phyloP scores from a whole-genome alignment of 2,888 invertebrate species.

The Andrena dorsata region DNA sequence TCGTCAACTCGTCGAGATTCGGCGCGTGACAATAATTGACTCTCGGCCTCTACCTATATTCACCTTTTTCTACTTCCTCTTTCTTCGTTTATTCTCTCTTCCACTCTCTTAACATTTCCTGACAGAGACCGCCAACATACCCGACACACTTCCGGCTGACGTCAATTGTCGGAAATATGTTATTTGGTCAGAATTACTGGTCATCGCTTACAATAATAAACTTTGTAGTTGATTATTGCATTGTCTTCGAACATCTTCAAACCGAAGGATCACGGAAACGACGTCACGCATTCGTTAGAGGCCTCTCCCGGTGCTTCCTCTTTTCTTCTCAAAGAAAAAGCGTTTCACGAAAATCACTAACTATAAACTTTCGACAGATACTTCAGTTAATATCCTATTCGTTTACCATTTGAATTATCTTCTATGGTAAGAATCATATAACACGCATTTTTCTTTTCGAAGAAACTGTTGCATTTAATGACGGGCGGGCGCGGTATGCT shows the following conservation, averaged over 20 bases:
- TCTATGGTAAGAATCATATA: neutral
- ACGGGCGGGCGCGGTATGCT: neutral
- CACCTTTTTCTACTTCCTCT: neutral
- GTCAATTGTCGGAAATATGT: conserved; percentile 46
- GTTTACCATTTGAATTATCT: neutral
- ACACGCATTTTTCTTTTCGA: conserved; percentile 3
- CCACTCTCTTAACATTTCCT: conserved; percentile 41
- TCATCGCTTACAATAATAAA: conserved; percentile 59
- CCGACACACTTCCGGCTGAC: conserved; percentile 45
- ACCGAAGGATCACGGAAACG: conserved; percentile 16
- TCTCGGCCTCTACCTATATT: conserved; percentile 42
- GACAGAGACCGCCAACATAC: conserved; percentile 49
- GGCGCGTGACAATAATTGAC: conserved; percentile 61
- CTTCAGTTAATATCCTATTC: neutral
- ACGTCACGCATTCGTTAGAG: conserved; percentile 38
- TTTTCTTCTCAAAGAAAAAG: conserved; percentile 17
- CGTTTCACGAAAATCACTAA: neutral
- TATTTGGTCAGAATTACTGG: conserved; percentile 63
- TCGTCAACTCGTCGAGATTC: conserved; percentile 28
- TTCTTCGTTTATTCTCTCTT: conserved; percentile 36
- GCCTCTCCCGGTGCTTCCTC: conserved; percentile 59
- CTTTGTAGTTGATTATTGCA: conserved; percentile 15
- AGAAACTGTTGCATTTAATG: neutral
- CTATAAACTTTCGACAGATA: neutral
- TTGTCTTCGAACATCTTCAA: conserved; percentile 17